These are phyloP conservation scores for Pseudomyrmex gracilis DNA, from an alignment of 1,140 invertebrate species.

Conservation along the genomic window DNA sequence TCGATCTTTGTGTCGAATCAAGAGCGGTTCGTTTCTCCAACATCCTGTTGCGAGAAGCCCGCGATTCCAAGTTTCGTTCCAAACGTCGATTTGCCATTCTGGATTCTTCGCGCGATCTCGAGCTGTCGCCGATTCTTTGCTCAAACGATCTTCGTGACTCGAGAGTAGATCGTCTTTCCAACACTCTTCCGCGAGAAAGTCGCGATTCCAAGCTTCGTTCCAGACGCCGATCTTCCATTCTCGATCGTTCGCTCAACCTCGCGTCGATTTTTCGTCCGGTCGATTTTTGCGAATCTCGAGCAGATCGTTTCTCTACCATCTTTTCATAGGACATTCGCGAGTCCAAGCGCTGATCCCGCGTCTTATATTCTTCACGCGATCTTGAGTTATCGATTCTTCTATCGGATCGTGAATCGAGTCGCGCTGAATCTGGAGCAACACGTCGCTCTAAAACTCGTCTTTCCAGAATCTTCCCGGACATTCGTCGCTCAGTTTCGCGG, in stretches of 20 bases:
- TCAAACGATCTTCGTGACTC: slow-evolving; percentile 23
- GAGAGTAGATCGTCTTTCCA: neutral
- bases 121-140: slow-evolving; percentile 2
- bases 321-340: neutral
- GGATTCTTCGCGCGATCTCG: slow-evolving; percentile 15
- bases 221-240: neutral
- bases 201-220: neutral
- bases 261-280: neutral
- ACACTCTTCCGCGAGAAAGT: neutral
- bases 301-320: neutral
- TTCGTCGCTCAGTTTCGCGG: slow-evolving; percentile 22
- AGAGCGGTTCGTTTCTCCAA: neutral
- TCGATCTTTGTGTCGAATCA: neutral
- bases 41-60: neutral
- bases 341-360: neutral
- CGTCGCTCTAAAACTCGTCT: slow-evolving; percentile 18
- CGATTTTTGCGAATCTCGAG: neutral
- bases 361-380: neutral
- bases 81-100: neutral
- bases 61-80: slow-evolving; percentile 1
- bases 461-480: neutral
- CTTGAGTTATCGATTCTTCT: neutral
- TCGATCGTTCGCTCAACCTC: neutral
- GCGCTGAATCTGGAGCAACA: neutral
- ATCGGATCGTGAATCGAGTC: neutral